Percentiles rank a stretch among this genome's conserved stretches.
Evolutionary conservation across 1,140 invertebrate genomes (phyloP).

Genomic region (Pygmarrhopalites habei): DNA sequence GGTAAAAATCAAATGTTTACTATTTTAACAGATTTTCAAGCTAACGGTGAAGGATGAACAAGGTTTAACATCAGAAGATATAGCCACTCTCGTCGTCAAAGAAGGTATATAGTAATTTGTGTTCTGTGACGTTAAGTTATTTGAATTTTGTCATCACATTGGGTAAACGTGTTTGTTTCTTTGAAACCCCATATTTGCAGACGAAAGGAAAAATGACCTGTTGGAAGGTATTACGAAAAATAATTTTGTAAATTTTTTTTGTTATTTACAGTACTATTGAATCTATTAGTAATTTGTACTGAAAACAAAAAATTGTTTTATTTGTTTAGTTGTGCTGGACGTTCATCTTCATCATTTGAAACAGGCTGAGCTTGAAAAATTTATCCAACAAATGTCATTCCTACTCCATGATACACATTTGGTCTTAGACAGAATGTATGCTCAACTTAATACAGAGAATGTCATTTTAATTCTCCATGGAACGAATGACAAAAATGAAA

Average conservation of each 20-base stretch:
- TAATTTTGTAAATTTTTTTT: neutral
- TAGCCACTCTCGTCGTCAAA: conserved; percentile 76
- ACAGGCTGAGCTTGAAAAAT: conserved; percentile 62
- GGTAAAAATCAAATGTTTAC: too few relatives aligned
- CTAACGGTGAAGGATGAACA: conserved; percentile 83
- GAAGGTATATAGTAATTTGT: conserved; percentile 50
- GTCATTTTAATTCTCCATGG: conserved; percentile 39
- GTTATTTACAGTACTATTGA: neutral
- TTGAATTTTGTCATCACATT: neutral
- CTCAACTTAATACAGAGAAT: conserved; percentile 42
- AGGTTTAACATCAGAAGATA: conserved; percentile 68
- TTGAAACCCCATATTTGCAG: too few relatives aligned
- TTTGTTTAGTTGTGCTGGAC: conserved; percentile 67
- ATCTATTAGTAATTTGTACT: too few relatives aligned
- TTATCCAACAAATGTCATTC: conserved; percentile 55
- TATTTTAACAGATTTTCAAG: conserved; percentile 75
- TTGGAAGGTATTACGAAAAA: too few relatives aligned
- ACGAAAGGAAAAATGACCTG: too few relatives aligned
- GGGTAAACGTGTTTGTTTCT: too few relatives aligned
- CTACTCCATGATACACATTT: conserved; percentile 56
- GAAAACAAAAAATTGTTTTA: too few relatives aligned
- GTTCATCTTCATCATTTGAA: conserved; percentile 56
- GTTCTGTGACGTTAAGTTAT: conserved; percentile 19
- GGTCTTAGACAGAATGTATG: conserved; percentile 21
- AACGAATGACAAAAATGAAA: conserved; percentile 29